These are phyloP conservation scores for Cyanoderma ruficeps DNA, from an alignment of 2,113 vertebrate species.

Conservation along the genomic window DNA sequence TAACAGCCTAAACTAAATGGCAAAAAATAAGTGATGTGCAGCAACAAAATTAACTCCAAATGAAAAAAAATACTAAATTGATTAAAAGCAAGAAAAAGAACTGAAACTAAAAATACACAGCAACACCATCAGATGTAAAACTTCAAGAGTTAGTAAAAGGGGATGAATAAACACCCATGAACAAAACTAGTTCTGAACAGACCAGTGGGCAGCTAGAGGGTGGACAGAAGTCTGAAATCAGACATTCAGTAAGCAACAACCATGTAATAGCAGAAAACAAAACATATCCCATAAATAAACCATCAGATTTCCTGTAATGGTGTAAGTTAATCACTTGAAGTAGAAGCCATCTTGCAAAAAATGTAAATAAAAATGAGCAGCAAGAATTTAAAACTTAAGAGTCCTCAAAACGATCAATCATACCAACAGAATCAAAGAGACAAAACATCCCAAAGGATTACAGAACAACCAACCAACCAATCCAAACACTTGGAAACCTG, in stretches of 20 bases:
- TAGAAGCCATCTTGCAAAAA: background rate
- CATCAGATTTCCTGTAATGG: background rate
- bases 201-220: rapidly evolving
- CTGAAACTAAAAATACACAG: background rate
- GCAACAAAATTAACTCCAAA: background rate
- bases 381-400: background rate
- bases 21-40: background rate
- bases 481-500: background rate
- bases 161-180: background rate
- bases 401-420: background rate
- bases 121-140: background rate
- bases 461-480: background rate
- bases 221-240: background rate
- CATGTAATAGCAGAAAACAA: background rate
- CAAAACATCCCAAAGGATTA: background rate
- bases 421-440: background rate
- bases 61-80: rapidly evolving
- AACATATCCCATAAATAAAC: background rate
- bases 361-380: background rate
- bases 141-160: background rate
- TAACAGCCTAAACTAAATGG: background rate
- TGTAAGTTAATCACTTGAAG: background rate
- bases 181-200: background rate
- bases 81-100: background rate
- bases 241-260: background rate